phyloP scores from a whole-genome alignment of 2,113 vertebrate genomes.

The Reinhardtius hippoglossoides region DNA sequence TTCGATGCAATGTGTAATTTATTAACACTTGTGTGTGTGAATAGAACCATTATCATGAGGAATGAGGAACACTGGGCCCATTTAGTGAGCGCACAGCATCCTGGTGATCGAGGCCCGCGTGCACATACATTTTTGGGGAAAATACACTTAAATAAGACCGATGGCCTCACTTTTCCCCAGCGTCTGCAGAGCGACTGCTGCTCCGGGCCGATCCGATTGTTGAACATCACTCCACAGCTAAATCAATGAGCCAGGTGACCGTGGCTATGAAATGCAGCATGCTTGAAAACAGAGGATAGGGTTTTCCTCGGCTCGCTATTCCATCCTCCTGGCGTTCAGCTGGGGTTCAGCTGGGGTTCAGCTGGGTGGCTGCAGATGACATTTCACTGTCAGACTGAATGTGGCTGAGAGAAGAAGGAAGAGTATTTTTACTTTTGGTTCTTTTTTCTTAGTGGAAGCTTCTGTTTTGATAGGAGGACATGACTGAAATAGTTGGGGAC shows the following conservation, averaged over 20 bases:
- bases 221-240: constrained; percentile 37
- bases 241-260: constrained; percentile 40
- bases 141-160: neutral
- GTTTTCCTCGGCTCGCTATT: constrained; percentile 4
- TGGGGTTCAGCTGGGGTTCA: constrained; percentile 25
- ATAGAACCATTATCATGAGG: neutral
- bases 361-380: constrained; percentile 14
- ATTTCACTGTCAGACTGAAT: constrained; percentile 42
- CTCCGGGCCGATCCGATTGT: constrained; percentile 39
- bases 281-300: constrained; percentile 13
- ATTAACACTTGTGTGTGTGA: neutral
- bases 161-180: constrained; percentile 1
- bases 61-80: neutral
- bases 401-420: constrained; percentile 1
- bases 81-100: neutral
- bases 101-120: neutral
- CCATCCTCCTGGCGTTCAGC: constrained; percentile 13
- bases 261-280: constrained; percentile 19
- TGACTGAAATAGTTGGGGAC: constrained; percentile 47
- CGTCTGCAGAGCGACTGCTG: neutral
- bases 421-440: constrained; percentile 9
- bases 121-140: neutral
- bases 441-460: constrained; percentile 7
- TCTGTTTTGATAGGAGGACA: constrained; percentile 53
- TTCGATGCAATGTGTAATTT: neutral